Evolutionary conservation across 2,888 invertebrate genomes (phyloP), one percentile per base, ranked within the genome.

Genomic region (Lasius fuliginosus): DNA sequence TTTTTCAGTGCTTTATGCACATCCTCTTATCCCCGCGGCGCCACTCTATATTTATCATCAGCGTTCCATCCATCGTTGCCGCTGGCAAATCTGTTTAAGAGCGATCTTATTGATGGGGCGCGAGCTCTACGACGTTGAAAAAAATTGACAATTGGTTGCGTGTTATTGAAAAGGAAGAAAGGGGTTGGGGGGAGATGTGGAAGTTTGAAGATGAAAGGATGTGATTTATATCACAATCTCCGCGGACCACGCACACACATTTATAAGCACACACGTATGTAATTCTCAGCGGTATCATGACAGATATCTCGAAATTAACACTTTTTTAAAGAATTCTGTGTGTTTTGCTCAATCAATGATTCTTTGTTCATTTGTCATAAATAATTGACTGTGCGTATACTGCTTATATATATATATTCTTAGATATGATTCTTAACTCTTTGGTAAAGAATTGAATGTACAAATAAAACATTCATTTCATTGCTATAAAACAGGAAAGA

Each of bases 181-280:
- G 3, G 6, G 8, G 8, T 1, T 1, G 64, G 46, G 49, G 76
- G 60, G 62, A 76, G n/a, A 58, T 49, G 30, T 18, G 27, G 11
- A n/a, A 49, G 53, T 42, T 71, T 58, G 65, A 56, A 36, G 30
- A 33, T 18, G 36, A 42, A 79, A 79, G 77, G 18, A 69, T 81
- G 62, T 87, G 88, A 91, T 91, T 91, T 91, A 88, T 88, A 86
- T 86, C 89, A 84, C 91, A 89, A 91, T 90, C 75, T 71, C 83
- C 15, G 27, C 56, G 74, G 62, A 71, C 40, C 56, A 36, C n/a
- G 12, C 27, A 56, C 23, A 46, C 18, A 23, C 30, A 67, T 23
- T 40, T 30, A 49, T 36, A 27, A 40, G 11, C 40, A 30, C 15
- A 6, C 15, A 30, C 5, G 3, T n/a, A 18, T 64, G 27, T 49